These are phyloP conservation scores for Idaea straminata DNA, from an alignment of 2,888 invertebrate genomes.

Conservation along the genomic window DNA sequence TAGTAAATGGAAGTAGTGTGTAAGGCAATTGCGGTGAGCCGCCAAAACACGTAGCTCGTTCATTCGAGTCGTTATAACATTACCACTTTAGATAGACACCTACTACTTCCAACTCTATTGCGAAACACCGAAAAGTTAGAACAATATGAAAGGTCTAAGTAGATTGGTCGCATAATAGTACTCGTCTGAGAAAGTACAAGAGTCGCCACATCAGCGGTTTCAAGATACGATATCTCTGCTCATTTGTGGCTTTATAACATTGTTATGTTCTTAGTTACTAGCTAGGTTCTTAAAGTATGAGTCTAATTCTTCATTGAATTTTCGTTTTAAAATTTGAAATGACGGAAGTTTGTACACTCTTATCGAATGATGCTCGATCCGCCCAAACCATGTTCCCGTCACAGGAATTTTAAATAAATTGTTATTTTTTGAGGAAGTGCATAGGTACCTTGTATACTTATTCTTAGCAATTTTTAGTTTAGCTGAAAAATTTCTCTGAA, in stretches of 20 bases:
- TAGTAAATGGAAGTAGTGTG: constrained; percentile 7
- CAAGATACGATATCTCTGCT: constrained; percentile 50
- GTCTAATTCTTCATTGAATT: too few relatives aligned
- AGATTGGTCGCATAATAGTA: constrained; percentile 54
- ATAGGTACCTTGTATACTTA: not conserved
- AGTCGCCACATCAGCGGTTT: constrained; percentile 70
- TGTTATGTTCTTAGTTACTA: constrained; percentile 37
- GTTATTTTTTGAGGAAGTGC: constrained; percentile 43
- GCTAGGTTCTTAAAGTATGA: too few relatives aligned
- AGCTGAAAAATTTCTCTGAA: not conserved
- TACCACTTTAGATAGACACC: constrained; percentile 50
- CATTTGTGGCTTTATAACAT: constrained; percentile 57
- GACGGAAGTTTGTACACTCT: not conserved
- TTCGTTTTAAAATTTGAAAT: not conserved
- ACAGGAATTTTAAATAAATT: constrained; percentile 65
- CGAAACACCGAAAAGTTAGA: constrained; percentile 27
- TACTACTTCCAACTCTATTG: constrained; percentile 20
- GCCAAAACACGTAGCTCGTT: constrained; percentile 76
- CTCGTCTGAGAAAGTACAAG: constrained; percentile 59
- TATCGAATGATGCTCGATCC: constrained; percentile 33
- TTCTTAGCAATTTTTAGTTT: not conserved
- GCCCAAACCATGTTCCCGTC: constrained; percentile 72
- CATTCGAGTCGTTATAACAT: constrained; percentile 60
- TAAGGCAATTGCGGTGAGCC: constrained; percentile 64
- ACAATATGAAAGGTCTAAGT: constrained; percentile 44